phyloP scores from a whole-genome alignment of 2,888 invertebrate species.

The Linnaemya tessellans region DNA sequence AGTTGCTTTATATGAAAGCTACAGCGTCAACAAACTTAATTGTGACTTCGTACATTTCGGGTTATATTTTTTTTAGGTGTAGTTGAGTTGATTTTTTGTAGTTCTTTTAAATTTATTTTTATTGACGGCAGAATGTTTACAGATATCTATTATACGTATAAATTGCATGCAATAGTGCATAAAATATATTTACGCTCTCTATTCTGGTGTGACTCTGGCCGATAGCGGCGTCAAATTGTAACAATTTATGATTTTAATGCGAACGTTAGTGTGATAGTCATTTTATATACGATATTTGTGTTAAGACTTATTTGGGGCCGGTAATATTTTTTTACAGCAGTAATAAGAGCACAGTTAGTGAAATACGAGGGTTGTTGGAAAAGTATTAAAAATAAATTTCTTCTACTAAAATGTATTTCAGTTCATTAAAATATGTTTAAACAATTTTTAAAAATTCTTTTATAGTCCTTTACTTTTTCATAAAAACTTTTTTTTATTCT shows the following conservation, averaged over 20 bases:
- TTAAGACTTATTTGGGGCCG: conserved; percentile 28
- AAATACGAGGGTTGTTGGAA: conserved; percentile 11
- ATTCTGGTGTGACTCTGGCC: conserved; percentile 46
- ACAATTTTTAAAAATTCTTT: background rate
- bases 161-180: conserved; percentile 56
- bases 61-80: conserved; percentile 2
- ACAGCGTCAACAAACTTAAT: too few species aligned
- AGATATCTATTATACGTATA: conserved; percentile 51
- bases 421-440: background rate
- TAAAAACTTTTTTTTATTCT: background rate
- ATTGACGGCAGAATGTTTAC: background rate
- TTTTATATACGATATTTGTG: conserved; percentile 32
- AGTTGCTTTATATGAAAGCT: too few species aligned
- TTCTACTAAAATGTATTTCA: background rate
- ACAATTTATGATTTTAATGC: conserved; percentile 72
- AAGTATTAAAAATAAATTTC: background rate
- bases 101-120: background rate
- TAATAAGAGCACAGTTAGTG: background rate
- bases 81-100: conserved; percentile 1
- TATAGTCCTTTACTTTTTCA: background rate
- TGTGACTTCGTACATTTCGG: too few species aligned
- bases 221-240: conserved; percentile 72
- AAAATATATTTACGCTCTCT: conserved; percentile 26
- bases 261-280: conserved; percentile 68
- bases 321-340: background rate